Evolutionary conservation across 2,113 vertebrate genomes (phyloP).

Genomic region (Meriones unguiculatus): DNA sequence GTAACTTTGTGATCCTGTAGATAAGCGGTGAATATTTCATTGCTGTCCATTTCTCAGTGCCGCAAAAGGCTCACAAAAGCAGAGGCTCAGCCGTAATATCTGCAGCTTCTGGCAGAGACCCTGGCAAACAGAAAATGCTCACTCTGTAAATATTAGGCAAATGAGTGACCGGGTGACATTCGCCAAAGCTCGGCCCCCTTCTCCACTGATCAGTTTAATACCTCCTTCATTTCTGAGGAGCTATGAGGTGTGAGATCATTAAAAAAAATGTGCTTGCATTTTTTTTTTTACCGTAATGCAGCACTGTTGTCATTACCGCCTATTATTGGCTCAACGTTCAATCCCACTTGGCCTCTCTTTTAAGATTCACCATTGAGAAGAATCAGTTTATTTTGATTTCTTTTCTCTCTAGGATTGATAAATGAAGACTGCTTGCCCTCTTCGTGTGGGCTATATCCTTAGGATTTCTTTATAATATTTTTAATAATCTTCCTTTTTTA

Average conservation of each 20-base stretch:
- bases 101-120: background rate
- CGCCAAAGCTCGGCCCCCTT: background rate
- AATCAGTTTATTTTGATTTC: slow-evolving; percentile 56
- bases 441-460: slow-evolving; percentile 62
- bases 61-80: background rate
- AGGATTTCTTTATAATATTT: slow-evolving; percentile 67
- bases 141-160: slow-evolving; percentile 51
- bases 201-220: slow-evolving; percentile 22
- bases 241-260: slow-evolving; percentile 9
- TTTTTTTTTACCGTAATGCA: slow-evolving; percentile 26
- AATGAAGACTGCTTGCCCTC: slow-evolving; percentile 70
- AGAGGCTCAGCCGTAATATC: background rate
- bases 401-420: slow-evolving; percentile 60
- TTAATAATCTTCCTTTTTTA: slow-evolving; percentile 69
- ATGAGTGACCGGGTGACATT: slow-evolving; percentile 39
- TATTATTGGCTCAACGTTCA: slow-evolving; percentile 33
- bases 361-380: slow-evolving; percentile 29
- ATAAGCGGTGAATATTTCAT: background rate
- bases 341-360: slow-evolving; percentile 1
- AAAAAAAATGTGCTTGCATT: background rate
- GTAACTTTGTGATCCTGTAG: background rate
- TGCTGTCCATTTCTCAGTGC: background rate
- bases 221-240: background rate
- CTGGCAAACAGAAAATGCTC: background rate
- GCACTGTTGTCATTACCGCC: background rate